Percentiles rank a stretch among this genome's conserved stretches.
These are phyloP conservation scores for Prinia subflava DNA, from an alignment of 2,113 vertebrate species.

Conservation along the genomic window DNA sequence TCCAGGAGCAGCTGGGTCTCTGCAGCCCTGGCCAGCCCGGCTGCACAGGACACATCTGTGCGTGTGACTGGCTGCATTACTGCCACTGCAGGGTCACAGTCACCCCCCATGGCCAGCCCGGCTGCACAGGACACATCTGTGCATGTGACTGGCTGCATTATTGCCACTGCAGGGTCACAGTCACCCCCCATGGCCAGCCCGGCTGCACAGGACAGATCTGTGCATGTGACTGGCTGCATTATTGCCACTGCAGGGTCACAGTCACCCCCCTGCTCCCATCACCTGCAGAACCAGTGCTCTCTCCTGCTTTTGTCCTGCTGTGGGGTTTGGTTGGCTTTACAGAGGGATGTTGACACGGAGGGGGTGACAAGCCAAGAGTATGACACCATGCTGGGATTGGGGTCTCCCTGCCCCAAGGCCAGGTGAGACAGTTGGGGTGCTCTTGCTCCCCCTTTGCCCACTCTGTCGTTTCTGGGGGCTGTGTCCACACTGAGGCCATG, in stretches of 20 bases:
- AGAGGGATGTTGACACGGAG: not conserved
- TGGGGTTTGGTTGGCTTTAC: not conserved
- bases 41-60: fast-evolving
- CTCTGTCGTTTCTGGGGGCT: not conserved
- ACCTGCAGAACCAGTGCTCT: not conserved
- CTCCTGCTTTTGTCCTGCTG: not conserved
- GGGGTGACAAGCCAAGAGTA: fast-evolving
- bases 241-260: no score
- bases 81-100: not conserved
- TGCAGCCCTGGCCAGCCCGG: fast-evolving
- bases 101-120: not conserved
- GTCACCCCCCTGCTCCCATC: not conserved
- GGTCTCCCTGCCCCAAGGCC: not conserved
- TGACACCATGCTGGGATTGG: not conserved
- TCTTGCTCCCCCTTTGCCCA: not conserved
- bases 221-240: no score
- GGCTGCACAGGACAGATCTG: no score
- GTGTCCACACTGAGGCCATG: fast-evolving
- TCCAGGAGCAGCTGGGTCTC: fast-evolving
- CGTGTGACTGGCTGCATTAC: no score
- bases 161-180: no score
- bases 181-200: no score
- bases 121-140: no score
- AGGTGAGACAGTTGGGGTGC: not conserved
- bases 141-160: no score